Evolutionary conservation across 2,113 vertebrate species (phyloP).

Genomic region (Thunnus maccoyii): DNA sequence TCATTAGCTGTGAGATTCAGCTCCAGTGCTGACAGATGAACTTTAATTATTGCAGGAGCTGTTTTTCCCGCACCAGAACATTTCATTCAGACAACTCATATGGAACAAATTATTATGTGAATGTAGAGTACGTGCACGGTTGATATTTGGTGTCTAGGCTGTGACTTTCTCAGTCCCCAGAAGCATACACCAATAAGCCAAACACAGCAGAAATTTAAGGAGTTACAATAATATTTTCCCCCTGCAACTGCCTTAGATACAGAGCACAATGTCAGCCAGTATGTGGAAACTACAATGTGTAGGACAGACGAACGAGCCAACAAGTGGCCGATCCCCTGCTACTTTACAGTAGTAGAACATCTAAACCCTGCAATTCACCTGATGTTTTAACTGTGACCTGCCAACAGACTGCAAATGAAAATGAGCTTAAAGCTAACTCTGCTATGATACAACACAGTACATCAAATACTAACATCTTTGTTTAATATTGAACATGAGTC

Average conservation of each 20-base stretch:
- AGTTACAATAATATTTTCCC: neutral
- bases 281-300: neutral
- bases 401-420: too few species aligned
- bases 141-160: slow-evolving; percentile 14
- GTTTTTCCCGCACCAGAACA: slow-evolving; percentile 1
- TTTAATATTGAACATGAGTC: too few species aligned
- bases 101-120: slow-evolving; percentile 4
- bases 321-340: too few species aligned
- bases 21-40: slow-evolving; percentile 47
- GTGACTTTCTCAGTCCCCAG: slow-evolving; percentile 25
- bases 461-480: too few species aligned
- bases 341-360: too few species aligned
- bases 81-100: slow-evolving; percentile 24
- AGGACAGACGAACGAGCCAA: too few species aligned
- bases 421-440: too few species aligned
- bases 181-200: neutral
- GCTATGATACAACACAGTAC: too few species aligned
- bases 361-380: too few species aligned
- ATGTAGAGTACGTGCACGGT: neutral
- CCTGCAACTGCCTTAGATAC: too few species aligned
- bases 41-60: slow-evolving; percentile 55
- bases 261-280: too few species aligned
- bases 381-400: too few species aligned
- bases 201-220: neutral
- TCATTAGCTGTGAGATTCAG: slow-evolving; percentile 54